Evolutionary conservation across 1,140 invertebrate genomes (phyloP).

Genomic region (Nixonia krombeini): DNA sequence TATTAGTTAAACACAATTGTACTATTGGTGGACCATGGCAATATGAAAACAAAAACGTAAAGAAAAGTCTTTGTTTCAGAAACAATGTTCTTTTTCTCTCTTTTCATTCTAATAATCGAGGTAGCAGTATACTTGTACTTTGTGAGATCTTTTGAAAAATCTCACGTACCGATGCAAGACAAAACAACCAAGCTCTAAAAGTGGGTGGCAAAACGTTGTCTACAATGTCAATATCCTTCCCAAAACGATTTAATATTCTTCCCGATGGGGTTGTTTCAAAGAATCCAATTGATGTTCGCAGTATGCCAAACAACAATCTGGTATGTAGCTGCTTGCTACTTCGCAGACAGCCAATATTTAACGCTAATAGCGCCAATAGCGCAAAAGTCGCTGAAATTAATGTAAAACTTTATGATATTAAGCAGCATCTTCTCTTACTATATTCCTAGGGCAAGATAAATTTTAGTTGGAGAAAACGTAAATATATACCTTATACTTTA

Average conservation of each 20-base stretch:
- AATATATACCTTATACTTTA: not conserved
- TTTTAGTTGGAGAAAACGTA: not conserved
- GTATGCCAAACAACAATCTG: conserved; percentile 63
- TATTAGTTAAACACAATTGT: conserved; percentile 8
- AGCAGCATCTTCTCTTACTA: conserved; percentile 17
- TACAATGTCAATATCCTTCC: conserved; percentile 72
- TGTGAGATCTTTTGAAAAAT: conserved; percentile 48
- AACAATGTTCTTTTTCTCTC: too few relatives aligned
- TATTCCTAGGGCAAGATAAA: not conserved
- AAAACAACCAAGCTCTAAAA: conserved; percentile 70
- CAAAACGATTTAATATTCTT: conserved; percentile 76
- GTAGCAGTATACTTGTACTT: conserved; percentile 32
- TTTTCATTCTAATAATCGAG: conserved; percentile 5
- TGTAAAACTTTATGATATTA: conserved; percentile 28
- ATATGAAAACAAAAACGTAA: not conserved
- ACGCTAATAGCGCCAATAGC: conserved; percentile 59
- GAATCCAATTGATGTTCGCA: conserved; percentile 74
- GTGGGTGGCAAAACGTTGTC: conserved; percentile 70
- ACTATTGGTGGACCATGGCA: conserved; percentile 8
- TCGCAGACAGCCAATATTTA: conserved; percentile 63
- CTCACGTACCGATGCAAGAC: conserved; percentile 78
- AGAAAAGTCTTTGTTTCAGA: not conserved
- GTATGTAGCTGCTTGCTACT: conserved; percentile 64
- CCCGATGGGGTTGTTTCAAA: conserved; percentile 77
- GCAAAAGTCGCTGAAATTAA: conserved; percentile 67